A percentile compares a stretch with the other conserved stretches of the same genome.
Evolutionary conservation across 2,113 vertebrate species (phyloP).

Genomic region (Pomatostomus ruficeps): DNA sequence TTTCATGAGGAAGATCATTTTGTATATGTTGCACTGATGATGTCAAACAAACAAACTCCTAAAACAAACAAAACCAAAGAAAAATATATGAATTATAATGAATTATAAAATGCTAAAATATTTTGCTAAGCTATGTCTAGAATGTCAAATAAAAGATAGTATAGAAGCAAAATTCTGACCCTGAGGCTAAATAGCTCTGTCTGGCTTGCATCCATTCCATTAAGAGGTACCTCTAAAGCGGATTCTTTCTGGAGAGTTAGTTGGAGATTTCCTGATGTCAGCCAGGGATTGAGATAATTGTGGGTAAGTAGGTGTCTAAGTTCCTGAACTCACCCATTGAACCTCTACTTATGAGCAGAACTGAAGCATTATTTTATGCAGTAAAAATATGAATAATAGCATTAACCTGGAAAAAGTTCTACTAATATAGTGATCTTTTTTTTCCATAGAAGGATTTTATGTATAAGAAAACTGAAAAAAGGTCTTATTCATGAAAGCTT

Average conservation of each 20-base stretch:
- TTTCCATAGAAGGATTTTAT: neutral
- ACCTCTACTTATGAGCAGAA: neutral
- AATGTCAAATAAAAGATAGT: neutral
- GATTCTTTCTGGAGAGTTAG: neutral
- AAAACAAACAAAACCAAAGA: neutral
- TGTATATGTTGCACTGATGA: neutral
- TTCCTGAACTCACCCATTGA: neutral
- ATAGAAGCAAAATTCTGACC: neutral
- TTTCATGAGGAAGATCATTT: neutral
- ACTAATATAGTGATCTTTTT: neutral
- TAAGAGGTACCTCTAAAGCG: neutral
- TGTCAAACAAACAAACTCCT: neutral
- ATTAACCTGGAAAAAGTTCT: neutral
- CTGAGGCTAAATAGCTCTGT: neutral
- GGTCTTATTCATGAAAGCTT: neutral
- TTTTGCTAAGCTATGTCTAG: neutral
- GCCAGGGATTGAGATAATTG: neutral
- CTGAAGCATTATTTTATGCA: neutral
- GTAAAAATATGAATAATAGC: neutral
- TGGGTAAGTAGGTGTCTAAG: neutral
- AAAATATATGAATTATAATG: neutral
- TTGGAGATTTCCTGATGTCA: neutral
- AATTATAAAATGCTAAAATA: neutral
- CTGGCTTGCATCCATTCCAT: neutral
- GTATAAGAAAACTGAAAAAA: neutral